A percentile compares a stretch with the other conserved stretches of the same genome.
phyloP scores from a whole-genome alignment of 2,113 vertebrate species.

The Taxidea taxus region DNA sequence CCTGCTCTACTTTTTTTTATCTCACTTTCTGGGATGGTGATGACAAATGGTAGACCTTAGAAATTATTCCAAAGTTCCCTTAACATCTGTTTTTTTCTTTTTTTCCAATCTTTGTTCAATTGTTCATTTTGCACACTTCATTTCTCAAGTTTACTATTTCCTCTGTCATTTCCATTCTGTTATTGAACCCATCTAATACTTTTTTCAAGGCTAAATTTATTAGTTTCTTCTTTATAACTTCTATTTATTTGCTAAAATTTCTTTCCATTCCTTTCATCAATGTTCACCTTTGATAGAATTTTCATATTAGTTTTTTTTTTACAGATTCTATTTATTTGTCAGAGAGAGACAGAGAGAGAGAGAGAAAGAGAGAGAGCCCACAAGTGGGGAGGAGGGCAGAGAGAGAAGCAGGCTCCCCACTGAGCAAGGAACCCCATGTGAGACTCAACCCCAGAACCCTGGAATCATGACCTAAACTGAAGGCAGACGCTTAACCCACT shows the following conservation, averaged over 20 bases:
- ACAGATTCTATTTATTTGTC: no score
- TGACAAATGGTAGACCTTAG: background rate
- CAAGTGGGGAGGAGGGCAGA: no score
- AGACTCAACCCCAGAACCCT: no score
- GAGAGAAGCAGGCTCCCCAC: no score
- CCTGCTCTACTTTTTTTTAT: background rate
- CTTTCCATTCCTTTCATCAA: background rate
- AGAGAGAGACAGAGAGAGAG: no score
- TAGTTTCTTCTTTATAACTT: background rate
- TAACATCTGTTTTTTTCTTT: background rate
- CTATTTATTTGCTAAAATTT: background rate
- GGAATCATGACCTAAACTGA: no score
- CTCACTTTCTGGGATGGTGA: background rate
- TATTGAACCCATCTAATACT: background rate
- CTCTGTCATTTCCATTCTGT: background rate
- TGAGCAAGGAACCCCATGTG: no score
- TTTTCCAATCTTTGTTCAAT: background rate
- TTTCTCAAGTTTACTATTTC: background rate
- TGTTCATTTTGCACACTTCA: background rate
- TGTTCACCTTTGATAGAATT: background rate
- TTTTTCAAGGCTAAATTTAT: background rate
- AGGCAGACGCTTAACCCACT: no score
- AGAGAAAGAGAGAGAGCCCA: no score
- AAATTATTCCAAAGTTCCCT: background rate
- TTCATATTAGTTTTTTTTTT: background rate